Base-by-base conservation (phyloP, 37 sponge, comb jelly and placozoan genomes). In the Chondrosia reniformis region DNA sequence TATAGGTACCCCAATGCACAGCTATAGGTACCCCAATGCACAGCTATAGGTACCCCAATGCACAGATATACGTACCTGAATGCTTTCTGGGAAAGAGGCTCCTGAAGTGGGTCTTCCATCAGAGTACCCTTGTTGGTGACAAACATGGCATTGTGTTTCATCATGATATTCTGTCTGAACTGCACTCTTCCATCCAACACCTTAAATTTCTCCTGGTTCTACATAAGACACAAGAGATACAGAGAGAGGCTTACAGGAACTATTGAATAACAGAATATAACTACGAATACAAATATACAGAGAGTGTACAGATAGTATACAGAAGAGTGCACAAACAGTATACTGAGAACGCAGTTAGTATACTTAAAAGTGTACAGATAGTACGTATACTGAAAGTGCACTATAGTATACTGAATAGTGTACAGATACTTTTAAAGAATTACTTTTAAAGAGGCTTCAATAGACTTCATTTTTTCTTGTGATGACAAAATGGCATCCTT, bases 371-470 rank as follows among this genome's bases (percentile, higher is more conserved):
- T n/a, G n/a, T n/a, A n/a, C n/a, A n/a, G n/a, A n/a, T n/a, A n/a
- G n/a, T n/a, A n/a, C n/a, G n/a, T n/a, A n/a, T n/a, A n/a, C n/a
- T n/a, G n/a, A n/a, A n/a, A n/a, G n/a, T n/a, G n/a, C n/a, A n/a
- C n/a, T n/a, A n/a, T n/a, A n/a, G n/a, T n/a, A n/a, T n/a, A n/a
- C n/a, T n/a, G n/a, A n/a, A n/a, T n/a, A n/a, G n/a, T n/a, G n/a
- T n/a, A n/a, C 58, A 3, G 27, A 56, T 28, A 25, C 40, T 25
- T 22, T 19, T 41, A 3, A 25, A 1, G 31, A 31, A 31, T 1
- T 12, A 86, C 87, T 72, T 81, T 81, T 49, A 86, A 49, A 25
- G 55, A 67, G 44, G 55, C 73, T 8, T 84, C 55, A 9, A 89
- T 37, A 3, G 17, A 56, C 7, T 58, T 58, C 27, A 76, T 37